Evolutionary conservation across 2,113 vertebrate genomes (phyloP).

Genomic region (Calcarius ornatus): DNA sequence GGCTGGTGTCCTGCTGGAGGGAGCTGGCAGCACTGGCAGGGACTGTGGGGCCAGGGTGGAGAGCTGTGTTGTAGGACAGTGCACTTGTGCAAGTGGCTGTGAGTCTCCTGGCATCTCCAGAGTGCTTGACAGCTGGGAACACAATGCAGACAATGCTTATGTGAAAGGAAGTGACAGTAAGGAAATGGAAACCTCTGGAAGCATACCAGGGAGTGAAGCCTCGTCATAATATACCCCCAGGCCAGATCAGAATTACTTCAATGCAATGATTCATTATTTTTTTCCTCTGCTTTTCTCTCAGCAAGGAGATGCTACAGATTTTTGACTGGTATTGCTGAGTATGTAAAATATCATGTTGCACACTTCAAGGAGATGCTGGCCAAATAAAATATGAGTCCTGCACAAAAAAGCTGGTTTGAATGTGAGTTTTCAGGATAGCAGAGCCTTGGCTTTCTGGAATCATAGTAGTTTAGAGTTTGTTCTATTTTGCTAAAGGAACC

Average conservation of each 20-base stretch:
- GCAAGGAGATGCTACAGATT: background rate
- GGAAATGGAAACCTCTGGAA: conserved; percentile 59
- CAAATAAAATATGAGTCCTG: background rate
- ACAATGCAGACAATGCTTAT: background rate
- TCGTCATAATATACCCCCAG: conserved; percentile 13
- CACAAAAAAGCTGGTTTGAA: background rate
- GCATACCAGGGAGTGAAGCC: conserved; percentile 10
- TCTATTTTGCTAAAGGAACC: background rate
- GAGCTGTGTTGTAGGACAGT: background rate
- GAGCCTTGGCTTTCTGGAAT: background rate
- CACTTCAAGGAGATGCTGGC: background rate
- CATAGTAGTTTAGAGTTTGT: background rate
- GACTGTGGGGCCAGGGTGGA: fast-evolving
- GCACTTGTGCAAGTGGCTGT: background rate
- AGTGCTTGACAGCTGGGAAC: conserved; percentile 34
- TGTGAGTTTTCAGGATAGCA: background rate
- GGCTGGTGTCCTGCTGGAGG: fast-evolving
- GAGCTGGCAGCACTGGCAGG: background rate
- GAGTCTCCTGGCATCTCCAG: background rate
- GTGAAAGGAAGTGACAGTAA: conserved; percentile 43
- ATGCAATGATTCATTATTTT: background rate
- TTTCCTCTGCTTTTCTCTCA: background rate
- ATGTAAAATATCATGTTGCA: background rate
- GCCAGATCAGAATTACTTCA: conserved; percentile 56
- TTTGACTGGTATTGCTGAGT: background rate